A percentile compares a stretch with the other conserved stretches of the same genome.
These are phyloP conservation scores for Calyptommatus sinebrachiatus DNA, from an alignment of 2,113 vertebrate species.

Conservation along the genomic window DNA sequence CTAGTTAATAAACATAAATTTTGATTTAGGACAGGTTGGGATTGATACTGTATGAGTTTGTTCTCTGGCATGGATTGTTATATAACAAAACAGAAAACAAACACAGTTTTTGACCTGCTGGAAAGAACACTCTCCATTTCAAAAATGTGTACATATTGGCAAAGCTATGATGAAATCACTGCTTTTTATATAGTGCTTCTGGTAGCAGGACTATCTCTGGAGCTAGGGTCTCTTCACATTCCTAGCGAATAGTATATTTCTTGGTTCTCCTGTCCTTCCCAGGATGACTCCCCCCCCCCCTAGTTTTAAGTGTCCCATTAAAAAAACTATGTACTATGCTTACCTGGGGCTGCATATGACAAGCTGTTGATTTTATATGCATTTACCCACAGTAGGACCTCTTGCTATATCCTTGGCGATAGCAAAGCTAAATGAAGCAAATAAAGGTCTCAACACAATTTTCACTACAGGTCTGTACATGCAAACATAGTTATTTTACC, in stretches of 20 bases:
- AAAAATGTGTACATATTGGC: neutral
- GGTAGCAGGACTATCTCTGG: neutral
- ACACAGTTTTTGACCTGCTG: neutral
- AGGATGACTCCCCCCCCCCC: neutral
- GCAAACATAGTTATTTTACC: constrained; percentile 2
- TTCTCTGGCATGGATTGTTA: neutral
- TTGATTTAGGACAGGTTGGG: neutral
- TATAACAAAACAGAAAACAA: neutral
- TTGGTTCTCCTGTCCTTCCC: neutral
- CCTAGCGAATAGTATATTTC: neutral
- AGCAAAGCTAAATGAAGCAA: neutral
- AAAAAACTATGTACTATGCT: neutral
- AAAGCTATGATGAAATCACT: neutral
- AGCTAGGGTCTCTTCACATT: neutral
- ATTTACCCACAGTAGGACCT: neutral
- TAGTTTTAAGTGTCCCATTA: neutral
- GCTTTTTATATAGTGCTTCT: neutral
- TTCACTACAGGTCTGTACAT: neutral
- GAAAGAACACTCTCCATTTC: neutral
- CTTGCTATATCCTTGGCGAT: neutral
- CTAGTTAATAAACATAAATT: constrained; percentile 1
- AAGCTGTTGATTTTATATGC: neutral
- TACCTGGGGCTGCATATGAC: neutral
- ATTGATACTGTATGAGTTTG: neutral
- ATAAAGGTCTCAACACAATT: neutral